Evolutionary conservation across 2,888 invertebrate genomes (phyloP).

Genomic region (Smittia aterrima): DNA sequence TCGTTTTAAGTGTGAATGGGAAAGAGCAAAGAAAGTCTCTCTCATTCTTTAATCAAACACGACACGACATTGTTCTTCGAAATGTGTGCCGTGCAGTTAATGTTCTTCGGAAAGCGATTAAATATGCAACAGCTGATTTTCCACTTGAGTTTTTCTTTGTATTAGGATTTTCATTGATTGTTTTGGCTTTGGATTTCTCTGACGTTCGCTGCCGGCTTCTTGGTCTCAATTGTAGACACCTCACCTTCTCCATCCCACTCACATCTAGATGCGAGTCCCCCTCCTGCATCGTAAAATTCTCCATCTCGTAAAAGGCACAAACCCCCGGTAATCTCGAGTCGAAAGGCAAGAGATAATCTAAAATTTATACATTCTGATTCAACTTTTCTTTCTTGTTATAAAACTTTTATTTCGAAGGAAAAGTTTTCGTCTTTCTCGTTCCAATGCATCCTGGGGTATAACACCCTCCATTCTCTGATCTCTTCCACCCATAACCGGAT

Average conservation of each 20-base stretch:
- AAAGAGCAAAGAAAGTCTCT: not conserved
- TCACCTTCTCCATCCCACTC: not conserved
- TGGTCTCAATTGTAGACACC: not conserved
- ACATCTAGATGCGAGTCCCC: not conserved
- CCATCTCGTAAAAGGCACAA: slow-evolving; percentile 7
- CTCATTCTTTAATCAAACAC: slow-evolving; percentile 3
- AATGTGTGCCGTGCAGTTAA: not conserved
- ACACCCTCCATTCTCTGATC: too few relatives aligned
- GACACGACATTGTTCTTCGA: slow-evolving; percentile 11
- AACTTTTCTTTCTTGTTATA: slow-evolving; percentile 11
- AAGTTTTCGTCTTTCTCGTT: slow-evolving; percentile 14
- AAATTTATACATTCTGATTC: slow-evolving; percentile 31
- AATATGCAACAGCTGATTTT: slow-evolving; percentile 34
- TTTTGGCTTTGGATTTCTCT: not conserved
- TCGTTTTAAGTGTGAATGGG: not conserved
- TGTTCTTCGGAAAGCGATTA: slow-evolving; percentile 8
- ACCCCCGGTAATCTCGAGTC: slow-evolving; percentile 17
- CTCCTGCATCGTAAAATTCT: not conserved
- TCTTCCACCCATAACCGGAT: slow-evolving; percentile 7
- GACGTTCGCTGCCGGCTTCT: not conserved
- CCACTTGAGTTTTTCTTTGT: not conserved
- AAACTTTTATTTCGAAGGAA: slow-evolving; percentile 23
- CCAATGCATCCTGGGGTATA: not conserved
- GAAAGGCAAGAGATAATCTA: slow-evolving; percentile 29
- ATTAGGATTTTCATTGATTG: not conserved